Evolutionary conservation across 2,888 invertebrate genomes (phyloP), one percentile per base, ranked within the genome.

Genomic region (Metallyticus violacea): DNA sequence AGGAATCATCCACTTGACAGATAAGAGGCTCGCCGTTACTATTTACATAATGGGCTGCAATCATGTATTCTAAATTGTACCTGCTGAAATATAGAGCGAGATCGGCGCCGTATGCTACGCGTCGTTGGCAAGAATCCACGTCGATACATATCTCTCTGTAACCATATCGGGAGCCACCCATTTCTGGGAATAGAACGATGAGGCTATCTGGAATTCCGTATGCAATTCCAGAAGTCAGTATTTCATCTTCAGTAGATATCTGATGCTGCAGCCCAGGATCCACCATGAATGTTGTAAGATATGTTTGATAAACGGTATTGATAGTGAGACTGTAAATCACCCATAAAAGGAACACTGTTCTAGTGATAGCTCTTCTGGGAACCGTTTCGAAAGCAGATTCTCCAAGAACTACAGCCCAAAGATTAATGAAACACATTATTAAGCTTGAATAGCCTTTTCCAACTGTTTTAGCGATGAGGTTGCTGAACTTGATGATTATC

Each of bases 281-380:
- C 27, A 81, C 77, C 27, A 86, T 77, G 86, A 81, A 81, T 1
- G 22, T 29, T 4, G 77, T 77, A 25, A 86, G 30, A 40, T 81
- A 86, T 5, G 81, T 81, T 26, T 81, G 86, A 25, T 86, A 86
- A 6, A 81, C 81, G 0, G 86, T 86, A 26, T 86, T 86, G n/a
- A 81, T 29, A 22, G 40, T 29, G 15, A 76, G 62, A 77, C 86
- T 30, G 77, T 81, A 86, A 6, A 30, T 22, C 1, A 86, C n/a
- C 82, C 82, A 82, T 40, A 76, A n/a, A 9, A 82, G 76, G 26
- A 82, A 82, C 7, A 82, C 76, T 6, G 27, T 9, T 9, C 82
- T 40, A 25, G 76, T 76, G 6, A 27, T 15, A 26, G 26, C 7
- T 26, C 22, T 4, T 9, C 76, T 22, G 15, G 82, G 82, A 27